A percentile compares a stretch with the other conserved stretches of the same genome.
Evolutionary conservation across 2,888 invertebrate genomes (phyloP).

Genomic region (Blastobasis lacticolella): DNA sequence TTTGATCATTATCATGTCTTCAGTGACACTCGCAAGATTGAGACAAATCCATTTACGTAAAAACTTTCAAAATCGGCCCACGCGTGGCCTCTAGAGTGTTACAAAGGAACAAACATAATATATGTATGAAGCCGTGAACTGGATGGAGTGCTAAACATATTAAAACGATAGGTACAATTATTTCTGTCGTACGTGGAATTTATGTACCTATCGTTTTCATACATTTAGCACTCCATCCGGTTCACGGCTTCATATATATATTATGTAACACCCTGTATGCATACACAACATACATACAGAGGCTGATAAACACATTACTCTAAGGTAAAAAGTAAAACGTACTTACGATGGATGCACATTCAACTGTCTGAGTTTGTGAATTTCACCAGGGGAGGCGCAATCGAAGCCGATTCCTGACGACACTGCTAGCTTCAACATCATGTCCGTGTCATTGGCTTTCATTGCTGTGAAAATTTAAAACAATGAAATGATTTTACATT

Average conservation of each 20-base stretch:
- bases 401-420: constrained; percentile 20
- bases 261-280: background rate
- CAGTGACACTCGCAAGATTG: background rate
- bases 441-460: too few relatives aligned
- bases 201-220: too few relatives aligned
- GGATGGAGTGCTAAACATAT: too few relatives aligned
- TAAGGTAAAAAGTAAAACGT: background rate
- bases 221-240: too few relatives aligned
- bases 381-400: constrained; percentile 26
- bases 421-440: too few relatives aligned
- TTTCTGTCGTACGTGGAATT: too few relatives aligned
- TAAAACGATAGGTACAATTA: too few relatives aligned
- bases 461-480: too few relatives aligned
- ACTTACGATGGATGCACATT: background rate
- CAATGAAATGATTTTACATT: too few relatives aligned
- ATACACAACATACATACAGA: background rate
- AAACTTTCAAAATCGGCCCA: too few relatives aligned
- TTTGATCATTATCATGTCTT: too few relatives aligned
- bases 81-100: background rate
- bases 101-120: background rate
- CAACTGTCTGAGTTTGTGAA: background rate
- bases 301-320: background rate
- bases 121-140: background rate
- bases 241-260: too few relatives aligned
- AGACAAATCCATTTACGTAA: background rate